Evolutionary conservation across 2,797 vertebrate genomes (phyloP).

Genomic region (Silurus aristotelis): DNA sequence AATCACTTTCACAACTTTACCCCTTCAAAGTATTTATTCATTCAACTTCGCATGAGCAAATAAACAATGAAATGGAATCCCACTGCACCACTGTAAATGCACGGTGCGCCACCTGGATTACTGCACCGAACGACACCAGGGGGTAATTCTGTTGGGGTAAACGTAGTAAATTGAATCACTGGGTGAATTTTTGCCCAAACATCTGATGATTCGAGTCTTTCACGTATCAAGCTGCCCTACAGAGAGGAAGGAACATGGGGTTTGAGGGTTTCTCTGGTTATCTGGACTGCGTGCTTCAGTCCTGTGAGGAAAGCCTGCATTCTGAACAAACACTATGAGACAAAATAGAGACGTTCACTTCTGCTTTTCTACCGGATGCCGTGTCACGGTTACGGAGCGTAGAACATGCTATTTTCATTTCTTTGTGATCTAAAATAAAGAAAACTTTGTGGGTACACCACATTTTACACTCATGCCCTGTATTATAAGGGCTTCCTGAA

Average conservation of each 20-base stretch:
- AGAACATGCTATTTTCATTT: too few species aligned
- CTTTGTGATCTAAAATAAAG: too few species aligned
- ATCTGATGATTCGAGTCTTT: neutral
- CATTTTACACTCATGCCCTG: too few species aligned
- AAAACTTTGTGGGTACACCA: too few species aligned
- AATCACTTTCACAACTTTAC: neutral
- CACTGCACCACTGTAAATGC: neutral
- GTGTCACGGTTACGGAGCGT: too few species aligned
- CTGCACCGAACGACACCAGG: neutral
- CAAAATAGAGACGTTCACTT: neutral
- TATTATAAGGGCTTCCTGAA: too few species aligned
- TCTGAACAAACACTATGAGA: neutral
- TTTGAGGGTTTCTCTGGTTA: neutral
- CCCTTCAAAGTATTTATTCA: too few species aligned
- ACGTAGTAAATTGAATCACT: neutral
- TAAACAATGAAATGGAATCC: too few species aligned
- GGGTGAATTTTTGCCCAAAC: neutral
- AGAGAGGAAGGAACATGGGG: neutral
- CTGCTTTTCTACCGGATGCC: neutral
- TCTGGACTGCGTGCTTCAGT: neutral
- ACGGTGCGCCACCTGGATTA: too few species aligned
- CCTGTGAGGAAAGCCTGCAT: neutral
- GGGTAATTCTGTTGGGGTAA: neutral
- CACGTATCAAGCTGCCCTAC: neutral
- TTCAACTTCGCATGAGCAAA: too few species aligned